Conservation (phyloP, 2,797 vertebrate genomes). For the Pogoniulus pusillus region DNA sequence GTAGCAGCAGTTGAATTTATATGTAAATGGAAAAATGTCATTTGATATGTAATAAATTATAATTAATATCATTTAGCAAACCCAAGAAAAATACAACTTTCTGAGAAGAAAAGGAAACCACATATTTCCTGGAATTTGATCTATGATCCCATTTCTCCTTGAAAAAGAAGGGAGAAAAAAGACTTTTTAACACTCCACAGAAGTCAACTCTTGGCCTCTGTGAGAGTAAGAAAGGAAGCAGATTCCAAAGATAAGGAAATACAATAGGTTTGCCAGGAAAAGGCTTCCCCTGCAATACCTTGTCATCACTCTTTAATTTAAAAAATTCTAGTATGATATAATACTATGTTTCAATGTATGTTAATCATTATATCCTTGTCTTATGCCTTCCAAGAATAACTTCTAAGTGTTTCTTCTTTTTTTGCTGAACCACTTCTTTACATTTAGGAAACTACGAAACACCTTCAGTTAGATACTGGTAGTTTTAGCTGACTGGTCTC, state of each 20-base stretch:
- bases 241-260: slow-evolving; percentile 38
- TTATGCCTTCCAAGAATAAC: neutral
- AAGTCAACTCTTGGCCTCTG: neutral
- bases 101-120: neutral
- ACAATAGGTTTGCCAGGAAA: neutral
- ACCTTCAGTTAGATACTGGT: neutral
- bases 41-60: neutral
- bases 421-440: neutral
- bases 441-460: neutral
- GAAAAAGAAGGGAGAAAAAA: neutral
- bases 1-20: neutral
- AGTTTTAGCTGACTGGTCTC: neutral
- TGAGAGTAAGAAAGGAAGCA: slow-evolving; percentile 29
- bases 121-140: neutral
- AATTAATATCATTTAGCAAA: neutral
- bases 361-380: neutral
- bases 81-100: neutral
- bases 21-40: neutral
- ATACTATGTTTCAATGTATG: neutral
- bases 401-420: neutral
- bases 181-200: neutral
- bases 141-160: neutral
- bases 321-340: neutral
- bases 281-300: neutral
- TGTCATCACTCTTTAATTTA: slow-evolving; percentile 37